A percentile compares a stretch with the other conserved stretches of the same genome.
Evolutionary conservation across 2,797 vertebrate species (phyloP).

Genomic region (Lagorchestes hirsutus): DNA sequence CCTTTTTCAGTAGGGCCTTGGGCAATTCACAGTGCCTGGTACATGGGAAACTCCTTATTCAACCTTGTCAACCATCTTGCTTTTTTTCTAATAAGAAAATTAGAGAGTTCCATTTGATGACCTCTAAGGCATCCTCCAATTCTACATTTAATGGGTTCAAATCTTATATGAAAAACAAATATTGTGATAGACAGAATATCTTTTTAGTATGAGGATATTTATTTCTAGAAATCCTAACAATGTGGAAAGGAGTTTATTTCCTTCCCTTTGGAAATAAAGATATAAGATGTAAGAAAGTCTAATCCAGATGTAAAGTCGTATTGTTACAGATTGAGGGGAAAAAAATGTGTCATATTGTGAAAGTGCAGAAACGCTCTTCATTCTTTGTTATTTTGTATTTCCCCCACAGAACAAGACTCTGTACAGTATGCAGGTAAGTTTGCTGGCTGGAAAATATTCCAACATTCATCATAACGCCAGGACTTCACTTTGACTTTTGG

Average conservation of each 20-base stretch:
- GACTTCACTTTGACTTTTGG: neutral
- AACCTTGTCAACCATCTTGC: too few species aligned
- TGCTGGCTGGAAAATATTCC: neutral
- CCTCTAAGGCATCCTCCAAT: neutral
- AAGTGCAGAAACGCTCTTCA: neutral
- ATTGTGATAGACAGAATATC: neutral
- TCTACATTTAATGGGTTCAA: neutral
- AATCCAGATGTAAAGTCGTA: neutral
- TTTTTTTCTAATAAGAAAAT: too few species aligned
- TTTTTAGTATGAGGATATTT: neutral
- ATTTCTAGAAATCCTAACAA: neutral
- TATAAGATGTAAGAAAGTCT: neutral
- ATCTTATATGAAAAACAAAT: too few species aligned
- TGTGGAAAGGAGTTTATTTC: neutral
- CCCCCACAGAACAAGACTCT: neutral
- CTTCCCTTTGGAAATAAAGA: neutral
- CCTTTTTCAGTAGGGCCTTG: too few species aligned
- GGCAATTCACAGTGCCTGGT: too few species aligned
- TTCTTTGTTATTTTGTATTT: neutral
- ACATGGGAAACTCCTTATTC: too few species aligned
- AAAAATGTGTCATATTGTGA: neutral
- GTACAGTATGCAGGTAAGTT: neutral
- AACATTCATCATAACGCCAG: neutral
- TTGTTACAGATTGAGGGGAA: neutral
- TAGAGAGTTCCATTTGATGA: too few species aligned